Base-by-base conservation (phyloP, 92 coral and sea anemone genomes). In the Virgularia gustaviana region DNA sequence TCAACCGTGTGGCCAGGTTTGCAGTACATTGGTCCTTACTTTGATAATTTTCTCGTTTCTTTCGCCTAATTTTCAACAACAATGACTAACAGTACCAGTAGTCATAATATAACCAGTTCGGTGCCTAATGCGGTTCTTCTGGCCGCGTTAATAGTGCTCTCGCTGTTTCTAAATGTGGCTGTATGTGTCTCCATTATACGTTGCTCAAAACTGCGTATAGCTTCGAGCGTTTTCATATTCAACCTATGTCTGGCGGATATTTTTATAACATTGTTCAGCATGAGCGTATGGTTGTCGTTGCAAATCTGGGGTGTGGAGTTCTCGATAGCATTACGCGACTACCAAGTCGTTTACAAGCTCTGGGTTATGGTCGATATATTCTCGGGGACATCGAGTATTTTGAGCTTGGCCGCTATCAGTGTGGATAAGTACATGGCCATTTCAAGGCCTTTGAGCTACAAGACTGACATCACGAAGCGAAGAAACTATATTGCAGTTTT, bases 191-290 rank as follows among this genome's bases (percentile, higher is more conserved):
- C 96, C 4, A 89, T 90, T 32, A 67, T 85, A 1, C 81, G 86
- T 13, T 65, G 79, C 9, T 75, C 87, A 15, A 80, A 81, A 0
- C 80, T 85, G 3, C 70, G 32, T 19, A 34, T 49, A 9, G 81
- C 43, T 10, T 88, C 94, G 1, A 85, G 88, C n/a, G 85, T 80
- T 52, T 90, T 90, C 65, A 89, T 90, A 72, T 72, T 88, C 56
- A 90, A 88, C 57, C 96, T 90, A 0, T 90, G 96, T 41, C 47
- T 90, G 1, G 88, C 96, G 5, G 96, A 88, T 28, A 82, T 90
- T 0, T 85, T 90, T 9, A 72, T 85, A 9, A 86, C 95, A 8
- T 51, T 85, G 8, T 82, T 90, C n/a, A 90, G 96, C 20, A 90
- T 90, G 96, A 89, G 90, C 2, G 84, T 90, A 12, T 90, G 95